Percentiles rank a stretch among this genome's conserved stretches.
Evolutionary conservation across 2,797 vertebrate genomes (phyloP).

Genomic region (Sylvilagus floridanus): DNA sequence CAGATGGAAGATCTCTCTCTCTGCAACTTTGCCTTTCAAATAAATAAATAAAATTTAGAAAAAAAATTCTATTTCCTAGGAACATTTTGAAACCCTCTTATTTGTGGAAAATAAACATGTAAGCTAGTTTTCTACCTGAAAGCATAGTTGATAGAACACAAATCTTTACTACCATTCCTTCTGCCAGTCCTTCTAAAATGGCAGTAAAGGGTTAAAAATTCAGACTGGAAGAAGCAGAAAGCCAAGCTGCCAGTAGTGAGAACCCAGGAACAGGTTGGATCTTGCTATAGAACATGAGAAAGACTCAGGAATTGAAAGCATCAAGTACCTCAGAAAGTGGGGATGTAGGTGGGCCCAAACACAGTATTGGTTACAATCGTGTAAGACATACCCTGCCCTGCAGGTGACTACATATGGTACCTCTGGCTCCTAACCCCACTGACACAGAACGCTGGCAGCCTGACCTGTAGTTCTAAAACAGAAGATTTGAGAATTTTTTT

Average conservation of each 20-base stretch:
- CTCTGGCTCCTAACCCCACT: not conserved
- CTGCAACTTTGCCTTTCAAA: no score
- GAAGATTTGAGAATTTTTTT: constrained; percentile 12
- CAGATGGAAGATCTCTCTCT: no score
- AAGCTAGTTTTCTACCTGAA: constrained; percentile 34
- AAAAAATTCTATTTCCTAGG: no score
- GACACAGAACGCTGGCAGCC: not conserved
- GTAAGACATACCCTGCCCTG: not conserved
- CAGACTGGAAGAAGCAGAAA: constrained; percentile 28
- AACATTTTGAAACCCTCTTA: no score
- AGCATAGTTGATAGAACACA: not conserved
- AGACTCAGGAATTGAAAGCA: constrained; percentile 20
- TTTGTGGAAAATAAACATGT: constrained; percentile 42
- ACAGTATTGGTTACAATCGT: not conserved
- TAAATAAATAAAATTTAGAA: no score
- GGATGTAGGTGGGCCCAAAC: not conserved
- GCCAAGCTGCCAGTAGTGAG: not conserved
- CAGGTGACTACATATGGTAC: not conserved
- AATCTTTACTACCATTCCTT: constrained; percentile 8
- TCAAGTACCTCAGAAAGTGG: constrained; percentile 32
- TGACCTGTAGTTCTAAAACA: not conserved
- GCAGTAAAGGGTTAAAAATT: constrained; percentile 44
- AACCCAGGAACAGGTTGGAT: constrained; percentile 35
- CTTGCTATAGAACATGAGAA: constrained; percentile 51
- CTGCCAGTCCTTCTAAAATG: not conserved